phyloP scores from a whole-genome alignment of 2,888 invertebrate genomes.

The Acleris laterana region DNA sequence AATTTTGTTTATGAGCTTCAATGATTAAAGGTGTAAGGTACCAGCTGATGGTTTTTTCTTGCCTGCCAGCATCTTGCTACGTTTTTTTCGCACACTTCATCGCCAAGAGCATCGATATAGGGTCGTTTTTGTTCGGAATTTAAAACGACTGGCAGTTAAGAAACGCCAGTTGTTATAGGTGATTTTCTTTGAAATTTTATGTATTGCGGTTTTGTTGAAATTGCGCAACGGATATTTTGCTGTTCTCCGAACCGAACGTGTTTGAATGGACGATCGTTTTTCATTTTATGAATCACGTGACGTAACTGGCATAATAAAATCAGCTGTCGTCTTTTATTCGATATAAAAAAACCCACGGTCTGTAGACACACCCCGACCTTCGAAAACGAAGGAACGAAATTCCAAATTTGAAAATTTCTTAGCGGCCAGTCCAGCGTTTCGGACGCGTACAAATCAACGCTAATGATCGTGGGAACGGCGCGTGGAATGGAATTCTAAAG shows the following conservation, averaged over 20 bases:
- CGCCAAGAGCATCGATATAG: no score
- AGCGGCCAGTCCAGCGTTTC: slow-evolving; percentile 20
- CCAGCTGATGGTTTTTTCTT: slow-evolving; percentile 36
- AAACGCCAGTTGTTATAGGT: slow-evolving; percentile 21
- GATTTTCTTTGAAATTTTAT: slow-evolving; percentile 18
- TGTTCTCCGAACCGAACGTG: slow-evolving; percentile 18
- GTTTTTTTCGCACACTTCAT: slow-evolving; percentile 15
- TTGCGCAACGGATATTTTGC: slow-evolving; percentile 33
- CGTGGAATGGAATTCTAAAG: slow-evolving; percentile 37
- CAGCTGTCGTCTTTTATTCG: neutral
- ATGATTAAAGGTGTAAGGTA: slow-evolving; percentile 28
- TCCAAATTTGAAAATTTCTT: slow-evolving; percentile 35
- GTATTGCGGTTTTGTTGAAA: slow-evolving; percentile 29
- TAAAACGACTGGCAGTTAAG: neutral
- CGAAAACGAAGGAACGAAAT: slow-evolving; percentile 20
- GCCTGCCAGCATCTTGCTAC: slow-evolving; percentile 29
- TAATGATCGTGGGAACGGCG: slow-evolving; percentile 42
- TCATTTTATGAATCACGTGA: slow-evolving; percentile 10
- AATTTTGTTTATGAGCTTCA: slow-evolving; percentile 2
- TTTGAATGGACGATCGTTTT: slow-evolving; percentile 27
- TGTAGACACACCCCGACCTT: no score
- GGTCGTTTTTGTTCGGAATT: no score
- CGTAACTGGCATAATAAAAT: neutral
- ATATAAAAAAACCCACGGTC: no score
- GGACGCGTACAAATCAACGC: slow-evolving; percentile 31